Evolutionary conservation across 2,888 invertebrate genomes (phyloP).

Genomic region (Drosophila yooni): DNA sequence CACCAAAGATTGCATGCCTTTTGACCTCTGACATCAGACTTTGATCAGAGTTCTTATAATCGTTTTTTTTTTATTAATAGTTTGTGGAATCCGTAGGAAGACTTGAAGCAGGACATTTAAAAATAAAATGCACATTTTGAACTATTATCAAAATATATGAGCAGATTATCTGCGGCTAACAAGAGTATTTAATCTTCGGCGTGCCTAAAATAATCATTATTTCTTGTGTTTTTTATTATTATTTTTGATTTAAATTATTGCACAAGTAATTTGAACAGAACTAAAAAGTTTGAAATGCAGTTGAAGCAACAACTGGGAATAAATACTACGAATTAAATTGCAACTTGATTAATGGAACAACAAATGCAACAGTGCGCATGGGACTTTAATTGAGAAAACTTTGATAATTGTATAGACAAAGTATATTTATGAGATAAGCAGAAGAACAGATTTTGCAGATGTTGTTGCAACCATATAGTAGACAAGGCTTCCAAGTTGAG

Average conservation of each 20-base stretch:
- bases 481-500: not conserved
- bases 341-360: not conserved
- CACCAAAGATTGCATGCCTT: not conserved
- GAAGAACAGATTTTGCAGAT: too few relatives aligned
- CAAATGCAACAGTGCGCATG: not conserved
- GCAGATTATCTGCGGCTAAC: accelerated
- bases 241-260: not conserved
- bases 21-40: not conserved
- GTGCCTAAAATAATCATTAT: not conserved
- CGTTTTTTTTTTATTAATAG: not conserved
- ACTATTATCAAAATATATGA: not conserved
- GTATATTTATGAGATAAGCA: not conserved
- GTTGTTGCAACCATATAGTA: not conserved
- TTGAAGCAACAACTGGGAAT: not conserved
- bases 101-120: not conserved
- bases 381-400: not conserved
- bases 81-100: not conserved
- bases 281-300: not conserved
- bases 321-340: not conserved
- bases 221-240: not conserved
- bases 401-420: not conserved
- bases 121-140: not conserved
- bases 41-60: not conserved
- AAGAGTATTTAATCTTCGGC: not conserved
- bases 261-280: not conserved